Percentiles rank a stretch among this genome's conserved stretches.
Evolutionary conservation across 2,797 vertebrate genomes (phyloP).

Genomic region (Champsocephalus esox): DNA sequence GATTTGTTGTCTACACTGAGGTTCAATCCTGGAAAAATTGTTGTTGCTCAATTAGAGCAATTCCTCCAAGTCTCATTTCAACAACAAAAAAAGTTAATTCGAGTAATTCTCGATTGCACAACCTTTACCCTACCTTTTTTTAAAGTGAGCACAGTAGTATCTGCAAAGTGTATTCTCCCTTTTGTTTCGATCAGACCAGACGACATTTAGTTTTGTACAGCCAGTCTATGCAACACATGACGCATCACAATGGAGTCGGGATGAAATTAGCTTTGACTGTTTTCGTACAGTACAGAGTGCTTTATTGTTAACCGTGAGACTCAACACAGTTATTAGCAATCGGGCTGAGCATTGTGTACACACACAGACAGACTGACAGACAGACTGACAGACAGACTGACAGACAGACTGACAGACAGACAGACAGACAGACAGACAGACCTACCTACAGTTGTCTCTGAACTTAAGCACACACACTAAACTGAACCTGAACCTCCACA

Average conservation of each 20-base stretch:
- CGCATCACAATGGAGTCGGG: neutral
- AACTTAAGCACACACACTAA: neutral
- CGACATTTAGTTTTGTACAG: constrained; percentile 5
- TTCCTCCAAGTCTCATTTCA: neutral
- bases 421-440: neutral
- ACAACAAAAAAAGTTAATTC: neutral
- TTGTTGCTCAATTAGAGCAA: neutral
- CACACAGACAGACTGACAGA: neutral
- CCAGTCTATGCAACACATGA: constrained; percentile 10
- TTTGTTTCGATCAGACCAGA: constrained; percentile 3
- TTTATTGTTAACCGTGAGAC: constrained; percentile 52
- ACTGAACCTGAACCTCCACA: neutral
- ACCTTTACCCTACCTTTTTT: neutral
- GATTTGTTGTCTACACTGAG: neutral
- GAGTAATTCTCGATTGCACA: neutral
- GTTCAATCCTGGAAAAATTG: neutral
- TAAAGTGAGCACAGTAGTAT: neutral
- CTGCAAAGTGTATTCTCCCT: neutral
- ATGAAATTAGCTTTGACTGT: constrained; percentile 35
- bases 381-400: neutral
- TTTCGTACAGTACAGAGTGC: constrained; percentile 20
- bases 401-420: no score
- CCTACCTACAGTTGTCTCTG: neutral
- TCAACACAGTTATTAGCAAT: constrained; percentile 15
- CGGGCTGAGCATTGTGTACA: neutral